Conservation (phyloP, 2,113 vertebrate genomes). For the Dicentrarchus labrax region DNA sequence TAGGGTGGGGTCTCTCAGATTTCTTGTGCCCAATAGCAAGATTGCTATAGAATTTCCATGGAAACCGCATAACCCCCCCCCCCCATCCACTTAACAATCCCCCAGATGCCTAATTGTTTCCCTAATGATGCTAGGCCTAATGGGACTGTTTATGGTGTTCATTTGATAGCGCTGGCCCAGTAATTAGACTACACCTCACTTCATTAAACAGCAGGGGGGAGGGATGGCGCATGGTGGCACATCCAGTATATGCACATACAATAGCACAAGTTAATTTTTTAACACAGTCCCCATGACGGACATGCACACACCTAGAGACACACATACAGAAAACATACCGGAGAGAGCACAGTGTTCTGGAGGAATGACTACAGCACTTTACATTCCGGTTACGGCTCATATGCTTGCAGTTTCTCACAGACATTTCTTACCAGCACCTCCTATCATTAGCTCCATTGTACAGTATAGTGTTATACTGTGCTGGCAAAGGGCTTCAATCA, state of each 20-base stretch:
- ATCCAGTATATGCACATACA: neutral
- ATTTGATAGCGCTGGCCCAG: constrained; percentile 81
- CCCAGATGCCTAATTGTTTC: constrained; percentile 86
- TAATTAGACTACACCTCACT: constrained; percentile 86
- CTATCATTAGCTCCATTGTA: constrained; percentile 18
- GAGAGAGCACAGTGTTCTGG: neutral
- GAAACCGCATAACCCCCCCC: constrained; percentile 32
- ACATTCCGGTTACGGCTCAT: constrained; percentile 44
- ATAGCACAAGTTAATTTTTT: neutral
- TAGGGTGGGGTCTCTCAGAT: neutral
- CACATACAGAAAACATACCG: neutral
- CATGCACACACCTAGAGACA: neutral
- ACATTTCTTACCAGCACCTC: constrained; percentile 6
- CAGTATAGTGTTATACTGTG: neutral
- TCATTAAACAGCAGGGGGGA: constrained; percentile 78
- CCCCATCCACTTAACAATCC: constrained; percentile 69
- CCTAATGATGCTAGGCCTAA: constrained; percentile 84
- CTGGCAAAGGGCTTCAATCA: constrained; percentile 19
- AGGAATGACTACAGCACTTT: constrained; percentile 24
- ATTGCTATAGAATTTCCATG: constrained; percentile 32
- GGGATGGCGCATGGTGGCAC: constrained; percentile 7
- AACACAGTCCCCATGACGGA: neutral
- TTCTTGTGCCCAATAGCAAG: neutral
- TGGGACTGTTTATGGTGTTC: constrained; percentile 86
- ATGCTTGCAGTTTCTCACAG: constrained; percentile 27